Evolutionary conservation across 2,113 vertebrate genomes (phyloP), one percentile per base, ranked within the genome.

Genomic region (Sceloporus undulatus): DNA sequence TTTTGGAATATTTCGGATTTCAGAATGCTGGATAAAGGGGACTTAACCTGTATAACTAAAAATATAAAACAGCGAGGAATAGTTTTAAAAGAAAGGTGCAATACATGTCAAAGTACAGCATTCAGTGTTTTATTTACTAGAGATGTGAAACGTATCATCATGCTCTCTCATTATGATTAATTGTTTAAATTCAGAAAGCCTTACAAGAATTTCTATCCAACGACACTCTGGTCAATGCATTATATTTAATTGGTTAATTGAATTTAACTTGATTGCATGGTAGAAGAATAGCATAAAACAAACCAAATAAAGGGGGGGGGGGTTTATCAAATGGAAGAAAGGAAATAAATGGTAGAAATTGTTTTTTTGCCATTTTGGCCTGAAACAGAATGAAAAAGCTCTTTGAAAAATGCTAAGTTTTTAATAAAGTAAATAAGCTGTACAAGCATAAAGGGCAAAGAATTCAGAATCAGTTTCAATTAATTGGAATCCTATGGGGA

Each of bases 361-460:
- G 56, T 91, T 84, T 87, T 91, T 85, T 86, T 79, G 65, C 79
- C 85, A 90, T 90, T 89, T 87, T 88, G 88, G 16, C 87, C 62
- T 89, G 79, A 86, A 65, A 90, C 91, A 92, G 29, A 95, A 86
- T 78, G 62, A 86, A 82, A 91, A 94, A 93, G 52, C 56, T 88
- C 91, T 91, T 91, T 93, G 93, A 95, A 95, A 93, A 91, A 91
- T 87, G 83, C 91, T 52, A 92, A 88, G 80, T 89, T 93, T 94
- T 78, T 85, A 92, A 84, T 86, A 95, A 93, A 87, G 92, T 91
- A 95, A 95, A 94, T 80, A 95, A 92, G 85, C 92, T 91, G 93
- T 91, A 90, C 89, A 91, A 89, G 38, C 23, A 76, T 1, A 94
- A 86, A 88, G 89, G 89, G 86, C 88, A 93, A 88, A 91, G 87